phyloP scores from a whole-genome alignment of 2,797 vertebrate genomes.

The Bucorvus abyssinicus region DNA sequence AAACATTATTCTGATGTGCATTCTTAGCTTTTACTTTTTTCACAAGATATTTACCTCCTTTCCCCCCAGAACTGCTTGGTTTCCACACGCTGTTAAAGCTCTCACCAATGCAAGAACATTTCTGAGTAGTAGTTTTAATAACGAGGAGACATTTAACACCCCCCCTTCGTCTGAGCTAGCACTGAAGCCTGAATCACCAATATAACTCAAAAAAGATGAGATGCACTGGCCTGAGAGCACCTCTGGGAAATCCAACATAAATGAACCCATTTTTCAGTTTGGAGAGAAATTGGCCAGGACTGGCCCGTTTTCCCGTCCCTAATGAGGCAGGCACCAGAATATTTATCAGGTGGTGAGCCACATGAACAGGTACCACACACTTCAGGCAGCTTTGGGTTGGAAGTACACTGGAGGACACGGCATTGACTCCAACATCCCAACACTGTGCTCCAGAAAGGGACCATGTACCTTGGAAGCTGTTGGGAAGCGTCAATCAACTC shows the following conservation, averaged over 20 bases:
- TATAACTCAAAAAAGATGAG: neutral
- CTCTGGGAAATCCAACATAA: neutral
- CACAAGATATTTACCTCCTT: neutral
- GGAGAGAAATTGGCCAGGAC: neutral
- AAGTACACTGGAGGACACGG: neutral
- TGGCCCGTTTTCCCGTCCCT: neutral
- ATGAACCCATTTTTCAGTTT: neutral
- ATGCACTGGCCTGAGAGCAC: neutral
- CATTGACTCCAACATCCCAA: neutral
- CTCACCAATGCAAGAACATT: neutral
- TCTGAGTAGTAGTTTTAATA: neutral
- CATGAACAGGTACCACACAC: fast-evolving
- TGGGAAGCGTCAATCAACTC: neutral
- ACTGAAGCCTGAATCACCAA: neutral
- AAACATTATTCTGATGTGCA: neutral
- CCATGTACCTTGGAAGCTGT: fast-evolving
- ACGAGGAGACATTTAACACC: neutral
- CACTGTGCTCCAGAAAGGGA: neutral
- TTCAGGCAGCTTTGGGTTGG: neutral
- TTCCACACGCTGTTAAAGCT: neutral
- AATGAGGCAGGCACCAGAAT: neutral
- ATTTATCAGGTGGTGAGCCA: neutral
- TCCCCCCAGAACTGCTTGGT: neutral
- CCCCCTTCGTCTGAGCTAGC: neutral
- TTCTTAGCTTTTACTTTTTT: neutral